phyloP scores from a whole-genome alignment of 2,113 vertebrate species.

The Stegostoma tigrinum region DNA sequence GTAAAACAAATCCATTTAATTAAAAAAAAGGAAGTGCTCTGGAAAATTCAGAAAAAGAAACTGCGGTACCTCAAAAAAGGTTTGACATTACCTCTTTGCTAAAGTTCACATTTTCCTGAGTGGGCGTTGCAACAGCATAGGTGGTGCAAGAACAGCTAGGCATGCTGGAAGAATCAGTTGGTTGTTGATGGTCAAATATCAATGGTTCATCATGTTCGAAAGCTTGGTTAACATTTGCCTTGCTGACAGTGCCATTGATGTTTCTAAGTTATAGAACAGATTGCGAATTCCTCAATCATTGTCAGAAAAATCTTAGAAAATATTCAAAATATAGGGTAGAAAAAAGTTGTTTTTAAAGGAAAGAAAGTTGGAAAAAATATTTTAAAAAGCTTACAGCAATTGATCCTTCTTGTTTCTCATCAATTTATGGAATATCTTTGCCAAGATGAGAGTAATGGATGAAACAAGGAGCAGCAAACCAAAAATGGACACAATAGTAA shows the following conservation, averaged over 20 bases:
- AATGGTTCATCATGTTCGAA: conserved; percentile 64
- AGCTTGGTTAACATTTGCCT: conserved; percentile 65
- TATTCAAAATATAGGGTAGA: conserved; percentile 39
- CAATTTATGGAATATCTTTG: conserved; percentile 66
- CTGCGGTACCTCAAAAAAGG: conserved; percentile 10
- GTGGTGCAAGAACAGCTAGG: conserved; percentile 56
- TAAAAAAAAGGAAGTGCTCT: conserved; percentile 42
- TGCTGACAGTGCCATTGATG: conserved; percentile 58
- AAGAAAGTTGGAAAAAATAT: conserved; percentile 41
- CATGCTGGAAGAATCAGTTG: conserved; percentile 48
- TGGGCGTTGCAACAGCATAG: conserved; percentile 52
- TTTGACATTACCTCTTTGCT: conserved; percentile 58
- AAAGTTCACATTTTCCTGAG: conserved; percentile 59
- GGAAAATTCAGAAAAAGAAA: conserved; percentile 26
- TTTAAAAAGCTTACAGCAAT: conserved; percentile 63
- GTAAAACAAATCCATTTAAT: background rate
- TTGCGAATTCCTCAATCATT: conserved; percentile 42
- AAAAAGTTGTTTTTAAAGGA: conserved; percentile 1
- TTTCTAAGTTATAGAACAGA: conserved; percentile 63
- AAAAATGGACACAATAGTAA: conserved; percentile 55
- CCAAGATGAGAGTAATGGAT: conserved; percentile 58
- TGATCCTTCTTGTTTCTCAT: conserved; percentile 58
- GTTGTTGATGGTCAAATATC: conserved; percentile 45
- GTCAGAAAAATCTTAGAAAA: background rate
- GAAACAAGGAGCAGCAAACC: conserved; percentile 63